Conservation (phyloP, 1,140 invertebrate genomes). For the Diorhabda elongata region DNA sequence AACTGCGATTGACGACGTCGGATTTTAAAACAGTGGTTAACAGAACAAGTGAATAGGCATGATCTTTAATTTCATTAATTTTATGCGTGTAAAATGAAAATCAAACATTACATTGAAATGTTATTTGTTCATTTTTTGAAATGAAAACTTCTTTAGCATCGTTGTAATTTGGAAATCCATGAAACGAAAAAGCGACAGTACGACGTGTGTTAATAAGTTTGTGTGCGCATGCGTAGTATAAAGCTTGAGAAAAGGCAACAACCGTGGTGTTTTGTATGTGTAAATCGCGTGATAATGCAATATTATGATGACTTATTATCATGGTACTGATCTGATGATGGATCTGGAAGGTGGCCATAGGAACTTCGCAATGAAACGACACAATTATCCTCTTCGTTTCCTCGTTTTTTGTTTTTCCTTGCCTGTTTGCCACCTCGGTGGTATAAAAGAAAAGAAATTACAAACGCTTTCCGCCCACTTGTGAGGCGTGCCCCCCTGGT, state of each 20-base stretch:
- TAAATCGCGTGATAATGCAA: no score
- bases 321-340: no score
- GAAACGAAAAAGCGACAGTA: no score
- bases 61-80: slow-evolving; percentile 2
- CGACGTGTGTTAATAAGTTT: no score
- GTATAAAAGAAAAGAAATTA: neutral
- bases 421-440: slow-evolving; percentile 4
- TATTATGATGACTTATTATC: no score
- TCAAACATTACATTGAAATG: neutral
- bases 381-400: no score
- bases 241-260: no score
- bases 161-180: neutral
- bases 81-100: neutral
- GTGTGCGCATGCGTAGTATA: no score
- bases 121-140: no score
- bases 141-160: neutral
- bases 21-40: slow-evolving; percentile 1
- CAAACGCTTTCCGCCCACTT: neutral
- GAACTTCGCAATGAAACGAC: no score
- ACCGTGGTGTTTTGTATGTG: no score
- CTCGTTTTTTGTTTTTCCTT: neutral
- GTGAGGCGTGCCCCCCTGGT: neutral
- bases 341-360: no score
- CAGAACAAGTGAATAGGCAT: slow-evolving; percentile 1
- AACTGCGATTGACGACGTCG: slow-evolving; percentile 4